phyloP scores from a whole-genome alignment of 2,113 vertebrate genomes.

The Paraplagusia blochii region DNA sequence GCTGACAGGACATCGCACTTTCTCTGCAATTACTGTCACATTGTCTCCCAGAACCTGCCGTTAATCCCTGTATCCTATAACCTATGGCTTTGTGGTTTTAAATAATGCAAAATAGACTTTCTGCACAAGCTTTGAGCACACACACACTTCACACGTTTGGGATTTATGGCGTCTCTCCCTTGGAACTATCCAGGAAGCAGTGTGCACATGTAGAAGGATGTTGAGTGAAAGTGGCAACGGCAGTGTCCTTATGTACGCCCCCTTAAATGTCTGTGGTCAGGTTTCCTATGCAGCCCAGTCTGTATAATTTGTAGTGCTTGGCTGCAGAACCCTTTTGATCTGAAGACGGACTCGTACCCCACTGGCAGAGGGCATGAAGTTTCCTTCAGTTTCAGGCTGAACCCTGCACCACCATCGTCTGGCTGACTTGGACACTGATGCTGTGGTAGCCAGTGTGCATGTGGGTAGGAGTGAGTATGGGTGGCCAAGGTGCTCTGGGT shows the following conservation, averaged over 20 bases:
- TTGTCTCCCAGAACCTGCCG: constrained; percentile 64
- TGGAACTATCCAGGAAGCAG: constrained; percentile 3
- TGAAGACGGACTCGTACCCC: constrained; percentile 43
- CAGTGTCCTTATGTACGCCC: constrained; percentile 12
- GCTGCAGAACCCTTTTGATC: constrained; percentile 52
- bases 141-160: neutral
- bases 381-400: constrained; percentile 52
- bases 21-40: constrained; percentile 61
- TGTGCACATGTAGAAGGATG: constrained; percentile 18
- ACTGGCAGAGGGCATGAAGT: constrained; percentile 56
- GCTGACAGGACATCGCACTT: constrained; percentile 57
- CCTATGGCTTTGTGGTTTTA: constrained; percentile 50
- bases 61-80: constrained; percentile 50
- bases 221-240: constrained; percentile 43
- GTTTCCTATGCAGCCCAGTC: constrained; percentile 37
- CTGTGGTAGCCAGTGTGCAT: constrained; percentile 49
- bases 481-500: constrained; percentile 68
- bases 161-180: constrained; percentile 2
- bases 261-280: constrained; percentile 52
- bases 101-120: constrained; percentile 26
- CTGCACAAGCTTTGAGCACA: constrained; percentile 1
- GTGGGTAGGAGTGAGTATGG: constrained; percentile 54
- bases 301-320: constrained; percentile 62
- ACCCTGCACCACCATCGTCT: constrained; percentile 50
- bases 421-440: constrained; percentile 47